A percentile compares a stretch with the other conserved stretches of the same genome.
Evolutionary conservation across 2,113 vertebrate species (phyloP).

Genomic region (Fregata magnificens): DNA sequence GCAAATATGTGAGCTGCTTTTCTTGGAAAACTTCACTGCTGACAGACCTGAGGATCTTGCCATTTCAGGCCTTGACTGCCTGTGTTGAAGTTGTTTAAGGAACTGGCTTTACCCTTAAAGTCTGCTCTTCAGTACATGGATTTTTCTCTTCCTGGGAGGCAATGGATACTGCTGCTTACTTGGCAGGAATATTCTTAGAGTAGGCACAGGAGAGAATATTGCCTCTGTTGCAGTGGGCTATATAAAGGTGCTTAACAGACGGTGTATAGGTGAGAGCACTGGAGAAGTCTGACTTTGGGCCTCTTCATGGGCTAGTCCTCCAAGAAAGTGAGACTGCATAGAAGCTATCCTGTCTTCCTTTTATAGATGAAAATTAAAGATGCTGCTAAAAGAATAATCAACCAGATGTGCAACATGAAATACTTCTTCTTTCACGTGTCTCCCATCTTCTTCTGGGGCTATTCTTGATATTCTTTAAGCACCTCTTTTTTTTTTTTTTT

Average conservation of each 20-base stretch:
- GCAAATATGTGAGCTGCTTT: background rate
- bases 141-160: background rate
- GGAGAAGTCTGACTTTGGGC: background rate
- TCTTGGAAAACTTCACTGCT: background rate
- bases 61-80: background rate
- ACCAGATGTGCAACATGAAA: background rate
- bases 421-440: accelerated
- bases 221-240: background rate
- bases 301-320: background rate
- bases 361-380: background rate
- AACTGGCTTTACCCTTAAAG: background rate
- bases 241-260: accelerated
- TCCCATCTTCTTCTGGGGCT: background rate
- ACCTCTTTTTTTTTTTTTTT: background rate
- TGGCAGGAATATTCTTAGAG: background rate
- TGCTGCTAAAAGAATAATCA: background rate
- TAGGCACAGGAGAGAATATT: accelerated
- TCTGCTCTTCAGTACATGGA: accelerated
- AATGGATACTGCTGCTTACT: background rate
- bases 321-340: background rate
- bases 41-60: background rate
- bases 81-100: background rate
- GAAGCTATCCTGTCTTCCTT: background rate
- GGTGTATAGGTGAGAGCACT: accelerated
- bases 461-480: background rate